phyloP scores from a whole-genome alignment of 1,140 invertebrate species.

The Lysiphlebus fabarum region DNA sequence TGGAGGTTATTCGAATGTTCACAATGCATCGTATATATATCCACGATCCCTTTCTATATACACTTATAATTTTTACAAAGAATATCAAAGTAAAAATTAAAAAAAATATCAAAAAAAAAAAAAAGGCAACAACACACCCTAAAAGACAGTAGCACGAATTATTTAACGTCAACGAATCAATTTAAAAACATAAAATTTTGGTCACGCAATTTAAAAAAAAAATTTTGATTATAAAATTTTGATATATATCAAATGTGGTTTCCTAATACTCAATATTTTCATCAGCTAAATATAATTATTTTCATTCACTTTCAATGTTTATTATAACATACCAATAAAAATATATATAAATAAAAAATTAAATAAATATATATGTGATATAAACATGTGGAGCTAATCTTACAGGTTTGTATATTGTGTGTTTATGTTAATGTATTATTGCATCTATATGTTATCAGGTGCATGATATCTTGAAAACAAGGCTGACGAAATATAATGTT shows the following conservation, averaged over 20 bases:
- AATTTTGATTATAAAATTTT: too few relatives aligned
- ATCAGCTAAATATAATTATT: too few relatives aligned
- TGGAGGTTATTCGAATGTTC: slow-evolving; percentile 2
- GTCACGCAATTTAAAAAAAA: slow-evolving; percentile 14
- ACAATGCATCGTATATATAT: background rate
- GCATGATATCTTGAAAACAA: background rate
- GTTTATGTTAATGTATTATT: too few relatives aligned
- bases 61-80: background rate
- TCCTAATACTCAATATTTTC: too few relatives aligned
- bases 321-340: too few relatives aligned
- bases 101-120: background rate
- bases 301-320: too few relatives aligned
- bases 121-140: background rate
- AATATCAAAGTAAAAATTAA: background rate
- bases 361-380: too few relatives aligned
- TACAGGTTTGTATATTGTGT: too few relatives aligned
- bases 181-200: slow-evolving; percentile 12
- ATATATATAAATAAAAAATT: too few relatives aligned
- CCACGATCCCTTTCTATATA: background rate
- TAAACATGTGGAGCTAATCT: too few relatives aligned
- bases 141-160: slow-evolving; percentile 27
- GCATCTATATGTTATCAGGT: too few relatives aligned
- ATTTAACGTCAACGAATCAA: slow-evolving; percentile 29
- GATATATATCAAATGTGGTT: too few relatives aligned
- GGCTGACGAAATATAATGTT: slow-evolving; percentile 18